phyloP scores from a whole-genome alignment of 2,888 invertebrate species.

The Seladonia tumulorum region DNA sequence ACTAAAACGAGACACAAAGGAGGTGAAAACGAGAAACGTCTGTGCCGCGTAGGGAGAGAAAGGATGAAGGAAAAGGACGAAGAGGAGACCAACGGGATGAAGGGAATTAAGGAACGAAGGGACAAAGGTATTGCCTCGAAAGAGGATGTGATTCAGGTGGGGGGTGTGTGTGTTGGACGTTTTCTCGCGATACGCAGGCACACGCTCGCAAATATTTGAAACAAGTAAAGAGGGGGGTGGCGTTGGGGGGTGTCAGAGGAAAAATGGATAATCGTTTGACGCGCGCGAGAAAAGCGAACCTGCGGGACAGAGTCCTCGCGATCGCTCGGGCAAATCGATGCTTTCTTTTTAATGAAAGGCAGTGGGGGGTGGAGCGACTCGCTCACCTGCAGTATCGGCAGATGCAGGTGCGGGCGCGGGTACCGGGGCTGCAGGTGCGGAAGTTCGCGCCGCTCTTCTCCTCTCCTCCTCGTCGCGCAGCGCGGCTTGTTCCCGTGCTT shows the following conservation, averaged over 20 bases:
- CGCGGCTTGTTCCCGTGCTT: conserved; percentile 86
- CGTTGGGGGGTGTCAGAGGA: neutral
- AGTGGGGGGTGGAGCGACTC: conserved; percentile 84
- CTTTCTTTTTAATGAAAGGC: conserved; percentile 83
- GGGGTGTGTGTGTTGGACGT: neutral
- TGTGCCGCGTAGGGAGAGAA: conserved; percentile 6
- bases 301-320: conserved; percentile 62
- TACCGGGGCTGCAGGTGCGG: conserved; percentile 80
- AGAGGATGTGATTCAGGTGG: neutral
- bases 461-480: conserved; percentile 86
- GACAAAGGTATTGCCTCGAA: neutral
- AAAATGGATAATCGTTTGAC: conserved; percentile 26
- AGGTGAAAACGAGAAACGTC: conserved; percentile 28
- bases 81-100: neutral
- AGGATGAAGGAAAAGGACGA: conserved; percentile 3
- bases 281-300: conserved; percentile 48
- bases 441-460: conserved; percentile 82
- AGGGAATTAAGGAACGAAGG: neutral
- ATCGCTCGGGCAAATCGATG: conserved; percentile 69
- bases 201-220: conserved; percentile 16
- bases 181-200: conserved; percentile 3
- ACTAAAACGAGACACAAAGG: conserved; percentile 23
- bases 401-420: conserved; percentile 82
- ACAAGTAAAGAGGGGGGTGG: neutral
- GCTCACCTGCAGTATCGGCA: conserved; percentile 84